Evolutionary conservation across 2,113 vertebrate species (phyloP).

Genomic region (Prietella phreatophila): DNA sequence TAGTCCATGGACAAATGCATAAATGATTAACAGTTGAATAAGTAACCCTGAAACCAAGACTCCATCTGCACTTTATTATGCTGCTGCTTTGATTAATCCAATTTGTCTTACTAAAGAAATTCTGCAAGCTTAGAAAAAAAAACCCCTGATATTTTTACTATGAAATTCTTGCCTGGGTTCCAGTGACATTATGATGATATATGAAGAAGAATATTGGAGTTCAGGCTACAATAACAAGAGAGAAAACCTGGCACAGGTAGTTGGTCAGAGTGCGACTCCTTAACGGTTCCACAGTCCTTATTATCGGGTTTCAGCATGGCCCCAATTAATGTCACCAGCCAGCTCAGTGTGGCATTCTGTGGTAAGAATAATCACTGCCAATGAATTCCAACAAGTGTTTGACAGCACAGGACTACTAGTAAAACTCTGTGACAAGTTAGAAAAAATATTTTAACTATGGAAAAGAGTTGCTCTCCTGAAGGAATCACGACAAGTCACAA

Average conservation of each 20-base stretch:
- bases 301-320: slow-evolving; percentile 13
- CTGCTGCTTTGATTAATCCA: slow-evolving; percentile 14
- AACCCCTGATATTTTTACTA: neutral
- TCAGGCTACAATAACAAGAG: slow-evolving; percentile 40
- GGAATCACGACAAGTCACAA: slow-evolving; percentile 9
- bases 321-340: slow-evolving; percentile 41
- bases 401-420: slow-evolving; percentile 41
- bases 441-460: slow-evolving; percentile 13
- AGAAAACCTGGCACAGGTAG: slow-evolving; percentile 41
- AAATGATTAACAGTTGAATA: neutral
- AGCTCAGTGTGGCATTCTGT: slow-evolving; percentile 19
- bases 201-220: slow-evolving; percentile 41
- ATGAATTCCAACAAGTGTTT: slow-evolving; percentile 35
- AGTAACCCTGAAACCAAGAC: neutral
- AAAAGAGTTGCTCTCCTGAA: slow-evolving; percentile 12
- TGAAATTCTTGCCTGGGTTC: neutral
- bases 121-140: neutral
- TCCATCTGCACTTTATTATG: neutral
- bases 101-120: neutral
- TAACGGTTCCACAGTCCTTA: slow-evolving; percentile 4
- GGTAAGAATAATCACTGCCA: neutral
- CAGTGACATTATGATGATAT: slow-evolving; percentile 51
- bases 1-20: neutral
- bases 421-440: slow-evolving; percentile 5
- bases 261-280: slow-evolving; percentile 30